phyloP scores from a whole-genome alignment of 1,140 invertebrate species.

The Delia radicum region DNA sequence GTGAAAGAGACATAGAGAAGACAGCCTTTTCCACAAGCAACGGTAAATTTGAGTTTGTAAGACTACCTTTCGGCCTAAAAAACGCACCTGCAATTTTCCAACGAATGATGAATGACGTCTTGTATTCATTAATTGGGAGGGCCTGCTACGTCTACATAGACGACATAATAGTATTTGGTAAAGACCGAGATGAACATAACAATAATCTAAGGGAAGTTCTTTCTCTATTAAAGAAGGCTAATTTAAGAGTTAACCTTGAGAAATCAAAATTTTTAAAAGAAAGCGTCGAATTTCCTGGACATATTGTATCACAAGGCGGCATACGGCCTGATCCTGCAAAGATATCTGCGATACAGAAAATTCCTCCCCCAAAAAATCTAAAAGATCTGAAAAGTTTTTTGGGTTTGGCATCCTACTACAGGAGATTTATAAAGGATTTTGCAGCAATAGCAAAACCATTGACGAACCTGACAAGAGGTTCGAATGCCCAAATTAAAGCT shows the following conservation, averaged over 20 bases:
- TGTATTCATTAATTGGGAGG: constrained; percentile 38
- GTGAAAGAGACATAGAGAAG: constrained; percentile 41
- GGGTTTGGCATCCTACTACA: constrained; percentile 10
- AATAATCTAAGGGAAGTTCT: constrained; percentile 5
- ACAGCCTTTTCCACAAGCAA: constrained; percentile 49
- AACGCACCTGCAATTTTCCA: too few species aligned
- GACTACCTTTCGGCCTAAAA: too few species aligned
- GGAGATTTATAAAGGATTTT: constrained; percentile 14
- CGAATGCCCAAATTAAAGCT: constrained; percentile 17
- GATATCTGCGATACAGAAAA: constrained; percentile 1
- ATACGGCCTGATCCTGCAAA: constrained; percentile 18
- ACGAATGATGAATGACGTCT: constrained; percentile 52
- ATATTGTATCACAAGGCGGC: background rate
- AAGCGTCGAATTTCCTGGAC: background rate
- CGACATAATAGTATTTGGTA: too few species aligned
- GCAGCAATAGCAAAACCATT: constrained; percentile 9
- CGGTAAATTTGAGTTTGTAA: constrained; percentile 52
- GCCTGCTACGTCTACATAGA: too few species aligned
- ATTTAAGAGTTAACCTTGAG: constrained; percentile 11
- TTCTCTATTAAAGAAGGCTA: background rate
- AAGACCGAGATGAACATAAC: background rate
- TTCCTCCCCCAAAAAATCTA: background rate
- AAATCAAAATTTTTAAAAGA: constrained; percentile 16
- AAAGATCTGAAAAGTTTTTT: constrained; percentile 20
- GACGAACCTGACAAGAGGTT: constrained; percentile 14